phyloP scores from a whole-genome alignment of 2,888 invertebrate species.

The Tachina fera region DNA sequence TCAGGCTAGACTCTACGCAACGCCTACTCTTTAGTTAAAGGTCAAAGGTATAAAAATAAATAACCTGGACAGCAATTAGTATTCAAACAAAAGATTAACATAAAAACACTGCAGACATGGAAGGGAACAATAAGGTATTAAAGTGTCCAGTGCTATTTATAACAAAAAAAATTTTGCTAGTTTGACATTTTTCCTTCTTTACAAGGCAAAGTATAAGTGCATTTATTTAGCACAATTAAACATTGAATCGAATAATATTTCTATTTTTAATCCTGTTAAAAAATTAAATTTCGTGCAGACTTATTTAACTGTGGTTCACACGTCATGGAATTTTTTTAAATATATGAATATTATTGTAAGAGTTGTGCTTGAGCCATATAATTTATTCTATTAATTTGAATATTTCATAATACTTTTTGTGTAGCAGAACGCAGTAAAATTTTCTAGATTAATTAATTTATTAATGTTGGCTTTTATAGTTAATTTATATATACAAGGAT shows the following conservation, averaged over 20 bases:
- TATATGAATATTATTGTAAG: slow-evolving; percentile 14
- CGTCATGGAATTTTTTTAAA: neutral
- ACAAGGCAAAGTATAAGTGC: slow-evolving; percentile 44
- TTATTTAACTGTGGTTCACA: slow-evolving; percentile 3
- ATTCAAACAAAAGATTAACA: neutral
- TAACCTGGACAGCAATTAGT: neutral
- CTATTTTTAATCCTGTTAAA: slow-evolving; percentile 46
- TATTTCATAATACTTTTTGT: slow-evolving; percentile 42
- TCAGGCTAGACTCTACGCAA: too few species aligned
- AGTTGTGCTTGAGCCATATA: neutral
- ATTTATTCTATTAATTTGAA: slow-evolving; percentile 10
- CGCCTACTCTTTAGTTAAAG: too few species aligned
- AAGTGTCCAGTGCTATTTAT: neutral
- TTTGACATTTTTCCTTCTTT: slow-evolving; percentile 18
- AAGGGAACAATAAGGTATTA: neutral
- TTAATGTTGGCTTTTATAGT: slow-evolving; percentile 20
- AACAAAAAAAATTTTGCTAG: neutral
- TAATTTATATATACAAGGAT: slow-evolving; percentile 43
- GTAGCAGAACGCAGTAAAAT: neutral
- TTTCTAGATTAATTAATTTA: neutral
- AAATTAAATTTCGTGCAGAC: neutral
- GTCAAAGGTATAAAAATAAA: neutral
- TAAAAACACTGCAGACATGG: neutral
- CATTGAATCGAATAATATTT: slow-evolving; percentile 39
- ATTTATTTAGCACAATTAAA: slow-evolving; percentile 58